Conservation (phyloP, 1,140 invertebrate genomes). For the Bicyclus anynana region DNA sequence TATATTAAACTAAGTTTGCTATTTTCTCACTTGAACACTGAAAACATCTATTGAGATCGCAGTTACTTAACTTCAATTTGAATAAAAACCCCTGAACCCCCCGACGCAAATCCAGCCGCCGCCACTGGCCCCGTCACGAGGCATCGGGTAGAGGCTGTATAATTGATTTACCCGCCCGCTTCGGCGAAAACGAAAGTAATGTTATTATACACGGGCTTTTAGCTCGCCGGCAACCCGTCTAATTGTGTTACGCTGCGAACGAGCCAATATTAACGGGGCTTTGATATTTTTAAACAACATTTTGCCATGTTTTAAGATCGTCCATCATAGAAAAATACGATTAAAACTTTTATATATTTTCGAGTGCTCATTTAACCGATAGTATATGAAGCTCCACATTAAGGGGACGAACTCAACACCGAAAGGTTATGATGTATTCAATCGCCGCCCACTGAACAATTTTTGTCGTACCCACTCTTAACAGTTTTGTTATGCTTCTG, state of each 20-base stretch:
- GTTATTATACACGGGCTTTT: conserved; percentile 59
- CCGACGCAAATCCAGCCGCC: not conserved
- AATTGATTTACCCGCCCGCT: conserved; percentile 45
- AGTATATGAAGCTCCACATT: too few species aligned
- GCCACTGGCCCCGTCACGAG: not conserved
- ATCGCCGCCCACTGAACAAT: too few species aligned
- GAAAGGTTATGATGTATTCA: too few species aligned
- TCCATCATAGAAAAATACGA: not conserved
- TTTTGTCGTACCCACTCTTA: too few species aligned
- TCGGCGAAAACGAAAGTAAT: conserved; percentile 55
- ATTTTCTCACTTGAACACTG: too few species aligned
- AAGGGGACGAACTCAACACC: too few species aligned
- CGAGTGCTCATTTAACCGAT: too few species aligned
- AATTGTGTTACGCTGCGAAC: conserved; percentile 44
- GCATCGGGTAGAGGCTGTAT: conserved; percentile 35
- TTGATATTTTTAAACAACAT: conserved; percentile 14
- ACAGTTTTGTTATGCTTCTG: too few species aligned
- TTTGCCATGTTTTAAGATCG: not conserved
- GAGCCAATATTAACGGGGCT: conserved; percentile 19
- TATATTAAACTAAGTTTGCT: too few species aligned
- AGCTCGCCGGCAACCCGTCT: conserved; percentile 40
- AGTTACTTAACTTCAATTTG: too few species aligned
- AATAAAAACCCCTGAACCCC: not conserved
- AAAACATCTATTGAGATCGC: too few species aligned
- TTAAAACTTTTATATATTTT: not conserved